Evolutionary conservation across 2,797 vertebrate genomes (phyloP).

Genomic region (Alauda arvensis): DNA sequence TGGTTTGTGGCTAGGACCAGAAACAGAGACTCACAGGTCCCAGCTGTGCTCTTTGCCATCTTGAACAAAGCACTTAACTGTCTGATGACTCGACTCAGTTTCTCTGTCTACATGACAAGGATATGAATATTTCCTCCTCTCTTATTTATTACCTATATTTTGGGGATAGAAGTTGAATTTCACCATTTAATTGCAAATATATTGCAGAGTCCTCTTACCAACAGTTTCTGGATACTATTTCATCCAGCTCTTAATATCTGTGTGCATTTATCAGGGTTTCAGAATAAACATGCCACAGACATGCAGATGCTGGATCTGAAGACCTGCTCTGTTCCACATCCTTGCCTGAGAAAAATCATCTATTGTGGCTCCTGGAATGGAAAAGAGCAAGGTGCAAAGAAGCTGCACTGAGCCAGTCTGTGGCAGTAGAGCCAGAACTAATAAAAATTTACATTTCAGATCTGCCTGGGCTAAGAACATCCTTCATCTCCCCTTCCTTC

Average conservation of each 20-base stretch:
- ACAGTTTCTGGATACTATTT: neutral
- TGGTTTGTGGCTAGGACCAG: neutral
- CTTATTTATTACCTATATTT: neutral
- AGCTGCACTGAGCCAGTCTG: neutral
- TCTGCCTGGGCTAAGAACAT: neutral
- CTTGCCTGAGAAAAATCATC: neutral
- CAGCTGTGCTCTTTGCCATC: neutral
- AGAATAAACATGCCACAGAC: neutral
- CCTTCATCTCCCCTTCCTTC: neutral
- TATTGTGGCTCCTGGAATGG: neutral
- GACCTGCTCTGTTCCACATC: neutral
- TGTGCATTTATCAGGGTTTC: neutral
- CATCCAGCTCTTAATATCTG: neutral
- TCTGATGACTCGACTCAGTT: neutral
- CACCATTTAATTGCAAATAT: neutral
- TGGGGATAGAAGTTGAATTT: neutral
- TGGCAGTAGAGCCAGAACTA: neutral
- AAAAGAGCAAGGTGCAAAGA: neutral
- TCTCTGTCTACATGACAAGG: neutral
- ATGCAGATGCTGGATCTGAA: neutral
- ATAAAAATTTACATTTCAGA: neutral
- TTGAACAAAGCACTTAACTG: neutral
- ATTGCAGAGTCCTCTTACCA: neutral
- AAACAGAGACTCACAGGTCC: neutral
- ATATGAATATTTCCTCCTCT: neutral